Base-by-base conservation (phyloP, 2,888 invertebrate genomes). In the Leucoptera coffeella region DNA sequence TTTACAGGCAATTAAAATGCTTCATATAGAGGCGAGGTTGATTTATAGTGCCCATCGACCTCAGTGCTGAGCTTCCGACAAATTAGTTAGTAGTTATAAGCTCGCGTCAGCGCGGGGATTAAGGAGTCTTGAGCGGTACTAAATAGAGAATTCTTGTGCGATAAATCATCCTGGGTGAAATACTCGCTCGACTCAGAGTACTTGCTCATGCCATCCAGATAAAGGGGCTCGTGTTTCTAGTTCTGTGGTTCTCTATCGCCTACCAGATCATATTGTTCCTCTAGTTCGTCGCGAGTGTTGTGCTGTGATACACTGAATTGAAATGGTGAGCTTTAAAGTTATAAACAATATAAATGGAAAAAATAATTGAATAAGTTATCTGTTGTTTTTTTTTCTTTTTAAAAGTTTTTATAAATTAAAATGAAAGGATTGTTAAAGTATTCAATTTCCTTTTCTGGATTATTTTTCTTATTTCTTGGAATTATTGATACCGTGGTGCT, bases 151-250 rank as follows among this genome's bases (percentile, higher is more conserved):
- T 40, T 38, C 40, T n/a, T n/a, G n/a, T n/a, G n/a, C n/a, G n/a
- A n/a, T 37, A 46, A 55, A 49, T 42, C 61, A 67, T 55, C 53
- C 67, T 69, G 67, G 67, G 60, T 49, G 56, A 55, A 40, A 44
- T 59, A 38, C 35, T 45, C 28, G 56, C 50, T 32, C 57, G 58
- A 14, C 37, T 60, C 32, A 49, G 55, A 31, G 50, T 56, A 55
- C 57, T 67, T 52, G 62, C 57, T 42, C 58, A 62, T 36, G 51
- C 60, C 40, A 53, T 69, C 36, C 65, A 61, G 51, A 39, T 64
- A 40, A 62, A 62, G 50, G 62, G 61, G 47, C 54, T 67, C 24
- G 59, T 65, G 38, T 69, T 67, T 43, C 45, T 65, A 19, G 14
- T 54, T 23, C 35, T 65, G 32, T 60, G 65, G 55, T 58, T 57